Base-by-base conservation (phyloP, 2,888 invertebrate genomes). In the Parnassius glacialis region DNA sequence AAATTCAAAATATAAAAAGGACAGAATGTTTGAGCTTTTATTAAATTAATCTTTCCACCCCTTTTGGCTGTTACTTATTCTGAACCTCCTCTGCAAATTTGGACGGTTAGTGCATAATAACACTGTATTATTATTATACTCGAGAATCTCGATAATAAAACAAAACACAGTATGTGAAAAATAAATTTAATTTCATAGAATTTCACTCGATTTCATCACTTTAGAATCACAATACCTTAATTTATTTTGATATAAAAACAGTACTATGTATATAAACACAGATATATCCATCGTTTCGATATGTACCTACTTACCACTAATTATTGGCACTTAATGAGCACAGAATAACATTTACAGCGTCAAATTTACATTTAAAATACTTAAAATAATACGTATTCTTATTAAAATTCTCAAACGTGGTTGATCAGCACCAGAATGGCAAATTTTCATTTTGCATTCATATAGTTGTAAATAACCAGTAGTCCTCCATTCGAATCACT, bases 261-360 rank as follows among this genome's bases (percentile, higher is more conserved):
- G 61, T 68, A 64, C 67, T 68, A 67, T 34, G 34, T 34, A 34
- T 72, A 76, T 75, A 71, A 74, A 77, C 74, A 77, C 66, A 70
- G 71, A 70, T 73, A 70, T 68, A 63, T 65, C 61, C 62, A 61
- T 60, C 60, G 57, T 58, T 54, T 64, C 48, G 60, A 69, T 64
- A 69, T 75, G 82, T 77, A 75, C 69, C 86, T 87, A 88, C 87
- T 87, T 89, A 87, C 65, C 62, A 68, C 80, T 86, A 85, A 69
- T 34, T 58, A 76, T 90, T 90, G 90, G 90, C 90, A 90, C 90
- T 84, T 86, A 78, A 73, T 88, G 90, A 90, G 90, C 89, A 84
- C 85, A 72, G 67, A 70, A 65, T 71, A 75, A 75, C 71, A 81
- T 79, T 76, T 80, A 83, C 79, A 80, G 65, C 61, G 52, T 65